phyloP scores from a whole-genome alignment of 1,140 invertebrate genomes.

The Brachionus angularis region DNA sequence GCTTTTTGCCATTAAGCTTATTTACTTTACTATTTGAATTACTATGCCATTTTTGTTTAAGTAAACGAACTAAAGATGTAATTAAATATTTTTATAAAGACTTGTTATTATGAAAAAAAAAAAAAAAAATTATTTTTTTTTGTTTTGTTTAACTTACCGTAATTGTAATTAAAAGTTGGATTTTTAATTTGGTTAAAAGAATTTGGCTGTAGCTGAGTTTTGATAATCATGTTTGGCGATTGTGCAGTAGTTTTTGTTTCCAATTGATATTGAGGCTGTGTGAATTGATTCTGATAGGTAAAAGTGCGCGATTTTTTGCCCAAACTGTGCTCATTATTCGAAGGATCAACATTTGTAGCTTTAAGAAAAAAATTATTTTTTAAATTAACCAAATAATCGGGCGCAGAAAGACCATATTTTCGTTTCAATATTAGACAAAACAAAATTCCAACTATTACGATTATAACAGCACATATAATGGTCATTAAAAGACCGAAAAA shows the following conservation, averaged over 20 bases:
- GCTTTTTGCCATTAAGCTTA: too few species aligned
- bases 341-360: constrained; percentile 2
- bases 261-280: constrained; percentile 26
- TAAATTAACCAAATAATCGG: constrained; percentile 37
- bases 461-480: constrained; percentile 36
- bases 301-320: constrained; percentile 31
- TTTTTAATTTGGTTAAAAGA: background rate
- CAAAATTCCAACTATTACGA: constrained; percentile 25
- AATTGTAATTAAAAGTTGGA: constrained; percentile 6
- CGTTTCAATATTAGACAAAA: constrained; percentile 42
- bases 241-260: too few species aligned
- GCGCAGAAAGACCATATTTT: constrained; percentile 39
- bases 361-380: constrained; percentile 39
- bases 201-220: too few species aligned
- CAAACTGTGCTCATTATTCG: background rate
- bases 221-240: too few species aligned
- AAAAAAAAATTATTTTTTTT: background rate
- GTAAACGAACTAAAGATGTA: constrained; percentile 12
- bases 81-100: too few species aligned
- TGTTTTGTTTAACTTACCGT: too few species aligned
- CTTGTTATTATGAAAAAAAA: too few species aligned
- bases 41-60: background rate
- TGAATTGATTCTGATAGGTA: constrained; percentile 15
- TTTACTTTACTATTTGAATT: background rate
- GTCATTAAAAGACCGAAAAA: constrained; percentile 30